Percentiles rank a stretch among this genome's conserved stretches.
Evolutionary conservation across 2,113 vertebrate genomes (phyloP).

Genomic region (Empidonax traillii): DNA sequence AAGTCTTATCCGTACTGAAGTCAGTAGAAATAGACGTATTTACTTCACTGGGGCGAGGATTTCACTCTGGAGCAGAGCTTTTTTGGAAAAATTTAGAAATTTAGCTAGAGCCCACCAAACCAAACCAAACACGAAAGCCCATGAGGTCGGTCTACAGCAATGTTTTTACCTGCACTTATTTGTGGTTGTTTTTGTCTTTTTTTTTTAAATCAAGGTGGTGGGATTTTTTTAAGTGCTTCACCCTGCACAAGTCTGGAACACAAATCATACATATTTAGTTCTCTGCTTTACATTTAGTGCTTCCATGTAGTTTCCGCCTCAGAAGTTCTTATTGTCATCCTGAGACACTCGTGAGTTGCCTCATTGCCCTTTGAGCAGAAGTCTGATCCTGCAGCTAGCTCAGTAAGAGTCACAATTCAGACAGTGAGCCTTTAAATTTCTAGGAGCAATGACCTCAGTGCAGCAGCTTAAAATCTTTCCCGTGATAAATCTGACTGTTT

Average conservation of each 20-base stretch:
- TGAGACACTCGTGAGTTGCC: not conserved
- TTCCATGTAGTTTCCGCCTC: not conserved
- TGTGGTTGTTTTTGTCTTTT: not conserved
- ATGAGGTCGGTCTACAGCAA: not conserved
- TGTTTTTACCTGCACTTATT: not conserved
- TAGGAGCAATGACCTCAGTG: not conserved
- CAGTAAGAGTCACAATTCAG: not conserved
- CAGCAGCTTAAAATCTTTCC: constrained; percentile 4
- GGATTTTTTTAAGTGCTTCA: not conserved
- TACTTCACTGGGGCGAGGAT: not conserved
- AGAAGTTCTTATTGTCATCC: not conserved
- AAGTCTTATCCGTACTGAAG: not conserved
- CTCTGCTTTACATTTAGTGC: not conserved
- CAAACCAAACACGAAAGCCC: not conserved
- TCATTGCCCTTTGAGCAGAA: not conserved
- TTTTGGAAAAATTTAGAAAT: not conserved
- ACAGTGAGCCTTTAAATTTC: not conserved
- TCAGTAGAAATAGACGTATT: not conserved
- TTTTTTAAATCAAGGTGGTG: not conserved
- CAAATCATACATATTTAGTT: not conserved
- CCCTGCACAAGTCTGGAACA: not conserved
- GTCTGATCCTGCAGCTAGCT: not conserved
- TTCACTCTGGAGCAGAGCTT: not conserved
- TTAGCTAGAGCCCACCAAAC: not conserved
- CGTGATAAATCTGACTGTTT: constrained; percentile 12